Evolutionary conservation across 2,888 invertebrate genomes (phyloP), one percentile per base, ranked within the genome.

Genomic region (Macaria liturata): DNA sequence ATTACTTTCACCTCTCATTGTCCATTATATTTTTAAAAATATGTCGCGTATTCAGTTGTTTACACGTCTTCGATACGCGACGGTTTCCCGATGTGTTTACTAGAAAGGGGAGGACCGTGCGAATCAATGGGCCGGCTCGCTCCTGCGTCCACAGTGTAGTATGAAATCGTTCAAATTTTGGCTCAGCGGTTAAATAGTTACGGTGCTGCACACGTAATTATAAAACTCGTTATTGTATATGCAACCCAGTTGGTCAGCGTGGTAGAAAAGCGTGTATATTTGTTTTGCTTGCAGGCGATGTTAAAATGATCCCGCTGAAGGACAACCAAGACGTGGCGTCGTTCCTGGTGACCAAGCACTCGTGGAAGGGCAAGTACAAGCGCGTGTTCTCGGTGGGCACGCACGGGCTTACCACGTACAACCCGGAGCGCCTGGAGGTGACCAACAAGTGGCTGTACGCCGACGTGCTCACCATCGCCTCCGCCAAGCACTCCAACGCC

Each of bases 321-420:
- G 98, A 98, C 89, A 99, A 98, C 93, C 95, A 96, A 80, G 99
- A 99, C 95, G 94, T 98, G 83, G 97, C 98, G 69, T 98, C 99
- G 82, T 99, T 98, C 92, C 95, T 98, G 80, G 98, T 99, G 80
- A 98, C 97, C 40, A 99, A 99, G 91, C 98, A 98, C 86, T 98
- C 97, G 32, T 99, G 99, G 99, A 99, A 98, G 88, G 99, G 99
- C 84, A 99, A 97, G 96, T 99, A 99, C 91, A 98, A 98, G 86
- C 94, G 99, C 72, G 97, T 99, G 76, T 97, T 99, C 83, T 98
- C 99, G 6, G 95, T 99, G 77, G 99, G 99, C 54, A 97, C 98
- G 44, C 94, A 95, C 81, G 99, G 98, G 39, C 97, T 99, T 72
- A 98, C 99, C 48, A 99, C 99, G 0, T 99, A 99, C 88, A 99